A percentile compares a stretch with the other conserved stretches of the same genome.
These are phyloP conservation scores for Stichodactyla helianthus DNA, from an alignment of 64 coral and sea anemone genomes.

Conservation along the genomic window DNA sequence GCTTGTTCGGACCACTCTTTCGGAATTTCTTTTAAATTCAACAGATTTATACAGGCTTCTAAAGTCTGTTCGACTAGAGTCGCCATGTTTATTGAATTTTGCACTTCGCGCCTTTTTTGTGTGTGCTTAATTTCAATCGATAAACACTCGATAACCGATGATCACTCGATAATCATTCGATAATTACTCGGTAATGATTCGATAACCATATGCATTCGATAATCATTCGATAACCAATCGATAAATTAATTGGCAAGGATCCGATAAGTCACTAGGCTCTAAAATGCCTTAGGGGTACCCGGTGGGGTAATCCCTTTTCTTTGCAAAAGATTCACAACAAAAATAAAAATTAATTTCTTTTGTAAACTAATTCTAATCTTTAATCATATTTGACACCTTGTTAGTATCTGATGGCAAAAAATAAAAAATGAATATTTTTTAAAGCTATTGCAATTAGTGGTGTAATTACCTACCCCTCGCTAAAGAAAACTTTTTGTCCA, in stretches of 20 bases:
- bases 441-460: background rate
- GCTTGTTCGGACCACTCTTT: slow-evolving; percentile 70
- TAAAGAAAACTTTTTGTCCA: background rate
- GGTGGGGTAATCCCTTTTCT: background rate
- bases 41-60: slow-evolving; percentile 37
- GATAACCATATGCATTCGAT: background rate
- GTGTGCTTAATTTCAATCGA: background rate
- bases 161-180: background rate
- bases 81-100: slow-evolving; percentile 36
- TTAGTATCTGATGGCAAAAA: too few species aligned
- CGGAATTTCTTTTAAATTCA: slow-evolving; percentile 52
- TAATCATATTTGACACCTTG: too few species aligned
- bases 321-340: background rate
- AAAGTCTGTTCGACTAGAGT: slow-evolving; percentile 32
- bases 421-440: too few species aligned
- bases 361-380: too few species aligned
- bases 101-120: slow-evolving; percentile 77
- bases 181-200: background rate
- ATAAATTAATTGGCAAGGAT: background rate
- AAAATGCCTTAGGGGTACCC: background rate
- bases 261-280: background rate
- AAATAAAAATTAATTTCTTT: background rate
- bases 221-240: background rate
- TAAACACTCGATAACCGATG: background rate
- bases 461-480: slow-evolving; percentile 9